phyloP scores from a whole-genome alignment of 2,888 invertebrate species.

The Sminthurides aquaticus region DNA sequence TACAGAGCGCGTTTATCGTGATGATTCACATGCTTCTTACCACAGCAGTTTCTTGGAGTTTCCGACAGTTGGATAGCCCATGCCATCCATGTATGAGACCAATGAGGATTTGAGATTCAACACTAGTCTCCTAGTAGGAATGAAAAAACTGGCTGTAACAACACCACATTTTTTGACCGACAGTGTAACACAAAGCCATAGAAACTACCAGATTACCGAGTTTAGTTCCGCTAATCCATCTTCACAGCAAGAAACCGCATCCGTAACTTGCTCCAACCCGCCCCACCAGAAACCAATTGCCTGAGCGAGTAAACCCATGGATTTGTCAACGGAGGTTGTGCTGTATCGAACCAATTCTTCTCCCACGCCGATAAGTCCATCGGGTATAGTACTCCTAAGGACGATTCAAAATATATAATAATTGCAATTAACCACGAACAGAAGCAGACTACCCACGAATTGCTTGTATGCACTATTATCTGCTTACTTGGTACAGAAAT shows the following conservation, averaged over 20 bases:
- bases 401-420: too few species aligned
- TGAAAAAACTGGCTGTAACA: too few species aligned
- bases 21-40: neutral
- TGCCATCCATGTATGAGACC: constrained; percentile 10
- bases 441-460: too few species aligned
- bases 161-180: too few species aligned
- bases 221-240: constrained; percentile 6
- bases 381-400: constrained; percentile 14
- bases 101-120: too few species aligned
- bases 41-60: constrained; percentile 11
- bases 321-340: neutral
- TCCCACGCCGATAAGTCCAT: constrained; percentile 16
- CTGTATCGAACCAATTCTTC: constrained; percentile 3
- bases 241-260: neutral
- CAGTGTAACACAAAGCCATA: neutral
- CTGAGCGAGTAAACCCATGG: constrained; percentile 15
- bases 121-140: too few species aligned
- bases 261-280: constrained; percentile 7
- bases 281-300: constrained; percentile 22
- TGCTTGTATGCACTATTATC: too few species aligned
- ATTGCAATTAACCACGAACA: too few species aligned
- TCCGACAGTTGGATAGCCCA: constrained; percentile 1
- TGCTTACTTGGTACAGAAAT: constrained; percentile 18
- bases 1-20: too few species aligned
- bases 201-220: neutral